These are phyloP conservation scores for Helogale parvula DNA, from an alignment of 2,113 vertebrate species.

Conservation along the genomic window DNA sequence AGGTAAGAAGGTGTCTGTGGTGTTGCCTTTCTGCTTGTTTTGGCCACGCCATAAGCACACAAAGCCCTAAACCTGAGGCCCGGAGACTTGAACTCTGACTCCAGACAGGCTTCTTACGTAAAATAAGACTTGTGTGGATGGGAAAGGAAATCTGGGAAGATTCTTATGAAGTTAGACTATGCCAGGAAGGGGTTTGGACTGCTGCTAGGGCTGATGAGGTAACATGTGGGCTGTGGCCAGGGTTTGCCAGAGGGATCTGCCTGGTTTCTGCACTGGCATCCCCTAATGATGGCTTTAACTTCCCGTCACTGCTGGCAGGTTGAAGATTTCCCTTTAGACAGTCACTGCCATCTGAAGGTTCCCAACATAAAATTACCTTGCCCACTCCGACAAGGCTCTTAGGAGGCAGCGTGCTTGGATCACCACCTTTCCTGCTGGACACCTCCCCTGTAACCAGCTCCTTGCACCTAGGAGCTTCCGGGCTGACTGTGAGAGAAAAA, in stretches of 20 bases:
- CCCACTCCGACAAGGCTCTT: neutral
- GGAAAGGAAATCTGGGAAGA: neutral
- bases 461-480: neutral
- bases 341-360: neutral
- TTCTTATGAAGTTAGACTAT: neutral
- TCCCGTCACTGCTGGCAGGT: neutral
- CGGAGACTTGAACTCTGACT: neutral
- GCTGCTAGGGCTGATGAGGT: neutral
- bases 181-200: neutral
- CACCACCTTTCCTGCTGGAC: neutral
- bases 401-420: neutral
- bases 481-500: neutral
- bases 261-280: neutral
- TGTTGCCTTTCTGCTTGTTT: neutral
- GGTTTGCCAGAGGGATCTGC: accelerated
- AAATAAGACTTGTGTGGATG: neutral
- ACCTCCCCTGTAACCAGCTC: neutral
- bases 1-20: neutral
- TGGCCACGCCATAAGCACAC: neutral
- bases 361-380: neutral
- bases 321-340: neutral
- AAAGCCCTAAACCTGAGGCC: neutral
- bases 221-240: neutral
- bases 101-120: neutral
- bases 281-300: neutral